A percentile compares a stretch with the other conserved stretches of the same genome.
Conservation (phyloP, 2,888 invertebrate genomes). For the Nebria brevicollis region DNA sequence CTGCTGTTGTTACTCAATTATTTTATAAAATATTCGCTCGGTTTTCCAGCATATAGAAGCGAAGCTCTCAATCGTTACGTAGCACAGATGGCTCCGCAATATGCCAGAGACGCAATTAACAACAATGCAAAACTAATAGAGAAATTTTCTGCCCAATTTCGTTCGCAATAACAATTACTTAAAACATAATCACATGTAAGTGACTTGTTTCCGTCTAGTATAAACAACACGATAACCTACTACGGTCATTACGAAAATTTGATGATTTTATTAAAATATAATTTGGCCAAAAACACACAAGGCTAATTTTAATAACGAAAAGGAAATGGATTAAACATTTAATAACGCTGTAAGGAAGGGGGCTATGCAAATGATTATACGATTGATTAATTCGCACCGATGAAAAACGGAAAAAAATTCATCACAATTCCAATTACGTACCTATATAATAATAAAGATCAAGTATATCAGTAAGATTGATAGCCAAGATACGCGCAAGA, state of each 20-base stretch:
- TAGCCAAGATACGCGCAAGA: slow-evolving; percentile 30
- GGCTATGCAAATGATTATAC: too few relatives aligned
- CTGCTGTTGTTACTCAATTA: slow-evolving; percentile 44
- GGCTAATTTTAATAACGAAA: not conserved
- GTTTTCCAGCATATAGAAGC: not conserved
- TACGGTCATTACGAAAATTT: not conserved
- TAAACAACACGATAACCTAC: not conserved
- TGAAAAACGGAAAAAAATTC: too few relatives aligned
- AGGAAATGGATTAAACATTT: too few relatives aligned
- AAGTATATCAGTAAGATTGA: not conserved
- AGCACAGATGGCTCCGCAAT: slow-evolving; percentile 35
- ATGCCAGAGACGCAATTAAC: slow-evolving; percentile 31
- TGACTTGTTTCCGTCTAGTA: slow-evolving; percentile 27
- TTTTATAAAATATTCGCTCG: slow-evolving; percentile 36
- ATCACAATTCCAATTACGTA: too few relatives aligned
- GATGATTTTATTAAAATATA: not conserved
- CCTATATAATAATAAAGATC: not conserved
- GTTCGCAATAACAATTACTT: slow-evolving; percentile 44
- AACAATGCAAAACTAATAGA: slow-evolving; percentile 46
- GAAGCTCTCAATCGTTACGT: not conserved
- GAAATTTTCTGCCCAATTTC: slow-evolving; percentile 46
- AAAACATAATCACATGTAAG: slow-evolving; percentile 38
- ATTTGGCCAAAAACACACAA: not conserved
- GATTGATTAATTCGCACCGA: too few relatives aligned
- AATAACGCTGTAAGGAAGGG: too few relatives aligned